Conservation (phyloP, 2,888 invertebrate genomes). For the Ypsolopha scabrella region DNA sequence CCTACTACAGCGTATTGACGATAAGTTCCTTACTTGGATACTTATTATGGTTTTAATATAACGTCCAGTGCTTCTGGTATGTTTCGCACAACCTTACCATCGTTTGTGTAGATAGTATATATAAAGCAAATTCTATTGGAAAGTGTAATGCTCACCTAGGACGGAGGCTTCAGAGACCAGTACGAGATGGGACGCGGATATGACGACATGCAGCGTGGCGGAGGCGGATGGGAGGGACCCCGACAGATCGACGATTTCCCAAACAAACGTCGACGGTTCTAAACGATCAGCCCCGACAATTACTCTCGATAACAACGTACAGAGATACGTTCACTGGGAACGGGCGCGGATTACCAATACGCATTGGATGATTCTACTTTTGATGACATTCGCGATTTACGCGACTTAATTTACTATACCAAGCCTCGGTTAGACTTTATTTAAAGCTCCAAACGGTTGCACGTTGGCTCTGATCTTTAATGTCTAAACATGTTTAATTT, state of each 20-base stretch:
- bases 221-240: constrained; percentile 64
- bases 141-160: constrained; percentile 66
- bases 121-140: constrained; percentile 37
- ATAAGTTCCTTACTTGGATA: no score
- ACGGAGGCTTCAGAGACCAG: constrained; percentile 68
- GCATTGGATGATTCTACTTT: no score
- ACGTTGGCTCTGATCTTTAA: no score
- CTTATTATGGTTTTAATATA: constrained; percentile 3
- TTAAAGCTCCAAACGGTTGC: no score
- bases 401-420: no score
- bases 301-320: no score
- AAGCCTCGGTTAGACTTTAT: no score
- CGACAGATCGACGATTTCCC: constrained; percentile 74
- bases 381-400: no score
- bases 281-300: constrained; percentile 19
- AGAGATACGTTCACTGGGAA: no score
- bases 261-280: constrained; percentile 75
- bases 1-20: no score
- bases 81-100: neutral
- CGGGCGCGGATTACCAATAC: no score
- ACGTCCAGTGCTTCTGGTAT: neutral
- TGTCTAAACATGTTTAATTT: no score
- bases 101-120: neutral
- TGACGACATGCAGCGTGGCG: constrained; percentile 62
- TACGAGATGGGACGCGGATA: constrained; percentile 61